Base-by-base conservation (phyloP, 2,888 invertebrate genomes). In the Tetramorium bicarinatum region DNA sequence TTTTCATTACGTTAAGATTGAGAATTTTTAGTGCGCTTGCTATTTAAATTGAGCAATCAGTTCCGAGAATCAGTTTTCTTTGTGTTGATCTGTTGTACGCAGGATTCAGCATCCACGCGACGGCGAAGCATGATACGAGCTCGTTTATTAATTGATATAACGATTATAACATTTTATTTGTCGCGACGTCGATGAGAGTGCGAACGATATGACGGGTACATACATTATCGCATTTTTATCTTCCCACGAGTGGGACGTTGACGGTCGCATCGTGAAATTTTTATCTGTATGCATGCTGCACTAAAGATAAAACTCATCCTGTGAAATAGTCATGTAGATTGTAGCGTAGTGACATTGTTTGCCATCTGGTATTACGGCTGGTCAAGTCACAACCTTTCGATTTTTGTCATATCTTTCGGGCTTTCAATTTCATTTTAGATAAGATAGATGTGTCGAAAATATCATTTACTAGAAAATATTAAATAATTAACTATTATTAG, bases 281-380 rank as follows among this genome's bases (percentile, higher is more conserved):
- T 82, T 76, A 82, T 76, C 82, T 82, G 25, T 41, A 66, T 54
- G 77, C 77, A n/a, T 13, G 47, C 41, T 76, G 66, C 66, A 64
- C 38, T 75, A 66, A 66, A 59, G 76, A 82, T 76, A 76, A 82
- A 76, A 67, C 41, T 66, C 29, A 76, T 47, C 66, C 38, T 38
- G 11, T 15, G 47, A 56, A 54, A 82, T 66, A 54, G n/a, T 38
- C 49, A 3, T 25, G 18, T 29, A 82, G 64, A 82, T 64, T 82
- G 52, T 76, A 59, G 62, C 75, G 29, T 62, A 29, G 77, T 59
- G 49, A 82, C 76, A 49, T 49, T 82, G 59, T 76, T 82, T 67
- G 56, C 59, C 81, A 47, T 82, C 41, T 56, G 56, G 76, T 59
- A 66, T 82, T 76, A 76, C 66, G 56, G 76, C 25, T 76, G 82